Percentiles rank a stretch among this genome's conserved stretches.
These are phyloP conservation scores for Pipistrellus pipistrellus DNA, from an alignment of 2,797 vertebrate species.

Conservation along the genomic window DNA sequence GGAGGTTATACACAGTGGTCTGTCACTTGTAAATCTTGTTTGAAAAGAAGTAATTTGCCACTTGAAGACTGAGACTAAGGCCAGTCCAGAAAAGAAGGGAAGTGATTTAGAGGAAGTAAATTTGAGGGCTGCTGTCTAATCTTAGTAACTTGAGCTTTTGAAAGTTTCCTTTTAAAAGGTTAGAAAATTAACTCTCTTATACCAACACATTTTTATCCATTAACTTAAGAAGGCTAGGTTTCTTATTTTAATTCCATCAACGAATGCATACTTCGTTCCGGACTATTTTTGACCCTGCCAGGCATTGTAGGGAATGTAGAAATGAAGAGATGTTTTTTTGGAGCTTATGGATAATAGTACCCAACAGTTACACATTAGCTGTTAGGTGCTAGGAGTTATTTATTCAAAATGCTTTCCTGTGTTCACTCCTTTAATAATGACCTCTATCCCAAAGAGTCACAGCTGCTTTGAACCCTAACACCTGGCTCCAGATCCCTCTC, in stretches of 20 bases:
- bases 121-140: constrained; percentile 54
- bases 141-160: constrained; percentile 69
- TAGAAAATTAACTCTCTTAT: constrained; percentile 48
- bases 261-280: neutral
- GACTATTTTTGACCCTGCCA: neutral
- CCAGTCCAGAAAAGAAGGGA: constrained; percentile 64
- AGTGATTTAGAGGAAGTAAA: constrained; percentile 72
- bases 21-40: constrained; percentile 44
- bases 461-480: neutral
- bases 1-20: neutral
- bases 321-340: constrained; percentile 24
- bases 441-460: neutral
- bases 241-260: neutral
- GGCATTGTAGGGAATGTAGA: constrained; percentile 4
- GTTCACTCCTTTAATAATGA: constrained; percentile 32
- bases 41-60: constrained; percentile 67
- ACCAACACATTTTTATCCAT: constrained; percentile 18
- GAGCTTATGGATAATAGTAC: neutral
- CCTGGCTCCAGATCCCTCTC: neutral
- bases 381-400: neutral
- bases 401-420: neutral
- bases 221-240: neutral
- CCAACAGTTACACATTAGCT: neutral
- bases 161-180: constrained; percentile 64
- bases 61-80: constrained; percentile 59